Percentiles rank a stretch among this genome's conserved stretches.
phyloP scores from a whole-genome alignment of 1,140 invertebrate genomes.

The Hylyphantes graminicola region DNA sequence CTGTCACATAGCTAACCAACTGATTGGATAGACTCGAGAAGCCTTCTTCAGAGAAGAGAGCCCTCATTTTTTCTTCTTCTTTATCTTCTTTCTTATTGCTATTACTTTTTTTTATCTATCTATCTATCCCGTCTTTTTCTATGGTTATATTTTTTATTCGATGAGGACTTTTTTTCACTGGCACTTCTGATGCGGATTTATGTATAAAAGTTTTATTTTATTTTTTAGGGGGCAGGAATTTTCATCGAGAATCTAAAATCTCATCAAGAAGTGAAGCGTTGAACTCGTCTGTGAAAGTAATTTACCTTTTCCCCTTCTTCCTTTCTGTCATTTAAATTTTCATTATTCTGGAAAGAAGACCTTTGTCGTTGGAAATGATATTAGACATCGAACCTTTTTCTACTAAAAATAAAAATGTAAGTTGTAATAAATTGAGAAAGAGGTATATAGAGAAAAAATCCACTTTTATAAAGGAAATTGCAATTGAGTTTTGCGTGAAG shows the following conservation, averaged over 20 bases:
- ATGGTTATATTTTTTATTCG: neutral
- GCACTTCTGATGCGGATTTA: too few species aligned
- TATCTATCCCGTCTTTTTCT: neutral
- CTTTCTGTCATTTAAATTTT: too few species aligned
- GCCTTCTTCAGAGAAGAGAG: slow-evolving; percentile 24
- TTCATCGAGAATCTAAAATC: slow-evolving; percentile 50
- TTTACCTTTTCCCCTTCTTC: slow-evolving; percentile 30
- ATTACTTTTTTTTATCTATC: neutral
- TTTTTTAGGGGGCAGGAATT: neutral
- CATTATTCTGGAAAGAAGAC: too few species aligned
- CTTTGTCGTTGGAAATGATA: too few species aligned
- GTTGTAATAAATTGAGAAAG: too few species aligned
- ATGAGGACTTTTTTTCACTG: neutral
- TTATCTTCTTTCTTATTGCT: slow-evolving; percentile 18
- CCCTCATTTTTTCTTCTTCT: slow-evolving; percentile 11
- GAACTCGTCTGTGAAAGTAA: slow-evolving; percentile 31
- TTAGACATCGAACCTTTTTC: too few species aligned
- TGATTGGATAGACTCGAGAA: slow-evolving; percentile 46
- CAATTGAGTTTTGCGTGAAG: too few species aligned
- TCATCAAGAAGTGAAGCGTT: slow-evolving; percentile 43
- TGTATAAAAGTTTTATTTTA: too few species aligned
- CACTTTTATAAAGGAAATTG: too few species aligned
- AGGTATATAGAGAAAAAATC: too few species aligned
- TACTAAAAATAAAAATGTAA: too few species aligned
- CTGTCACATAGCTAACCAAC: slow-evolving; percentile 52